phyloP scores from a whole-genome alignment of 2,113 vertebrate species.

The Zingel zingel region DNA sequence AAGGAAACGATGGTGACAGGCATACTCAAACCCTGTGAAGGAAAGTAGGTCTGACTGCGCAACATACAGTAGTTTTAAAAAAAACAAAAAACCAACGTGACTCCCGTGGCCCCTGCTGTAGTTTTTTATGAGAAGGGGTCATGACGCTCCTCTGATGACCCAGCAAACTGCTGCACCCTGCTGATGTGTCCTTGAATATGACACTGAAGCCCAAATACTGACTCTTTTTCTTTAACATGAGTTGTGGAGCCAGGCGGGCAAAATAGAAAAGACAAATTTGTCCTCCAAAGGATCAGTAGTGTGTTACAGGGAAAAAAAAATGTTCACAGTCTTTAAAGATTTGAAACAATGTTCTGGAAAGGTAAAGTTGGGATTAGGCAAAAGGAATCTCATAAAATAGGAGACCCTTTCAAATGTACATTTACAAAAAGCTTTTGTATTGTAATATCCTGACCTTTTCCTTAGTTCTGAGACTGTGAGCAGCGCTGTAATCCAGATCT shows the following conservation, averaged over 20 bases:
- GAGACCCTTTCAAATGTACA: slow-evolving; percentile 28
- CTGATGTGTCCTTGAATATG: slow-evolving; percentile 38
- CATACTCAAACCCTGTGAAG: slow-evolving; percentile 19
- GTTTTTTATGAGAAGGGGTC: slow-evolving; percentile 16
- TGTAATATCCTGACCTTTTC: slow-evolving; percentile 40
- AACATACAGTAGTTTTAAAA: too few species aligned
- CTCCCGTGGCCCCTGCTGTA: background rate
- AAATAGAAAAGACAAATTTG: slow-evolving; percentile 35
- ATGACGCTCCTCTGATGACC: slow-evolving; percentile 27
- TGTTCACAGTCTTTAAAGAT: slow-evolving; percentile 15
- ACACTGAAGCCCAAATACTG: slow-evolving; percentile 17
- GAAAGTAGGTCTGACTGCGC: background rate
- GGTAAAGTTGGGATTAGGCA: background rate
- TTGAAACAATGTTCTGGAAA: slow-evolving; percentile 6
- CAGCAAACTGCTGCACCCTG: slow-evolving; percentile 30
- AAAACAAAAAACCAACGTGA: background rate
- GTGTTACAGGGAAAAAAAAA: slow-evolving; percentile 4
- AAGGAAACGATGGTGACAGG: slow-evolving; percentile 24
- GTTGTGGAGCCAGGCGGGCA: slow-evolving; percentile 4
- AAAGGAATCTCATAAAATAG: slow-evolving; percentile 20
- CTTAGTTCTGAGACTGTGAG: slow-evolving; percentile 3
- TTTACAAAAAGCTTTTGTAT: slow-evolving; percentile 35
- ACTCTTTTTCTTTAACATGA: slow-evolving; percentile 25
- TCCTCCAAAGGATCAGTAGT: slow-evolving; percentile 24
- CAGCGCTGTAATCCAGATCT: background rate